A percentile compares a stretch with the other conserved stretches of the same genome.
Evolutionary conservation across 30 jellyfish, hydroid and myxozoan species (phyloP).

Genomic region (Morbakka virulenta): DNA sequence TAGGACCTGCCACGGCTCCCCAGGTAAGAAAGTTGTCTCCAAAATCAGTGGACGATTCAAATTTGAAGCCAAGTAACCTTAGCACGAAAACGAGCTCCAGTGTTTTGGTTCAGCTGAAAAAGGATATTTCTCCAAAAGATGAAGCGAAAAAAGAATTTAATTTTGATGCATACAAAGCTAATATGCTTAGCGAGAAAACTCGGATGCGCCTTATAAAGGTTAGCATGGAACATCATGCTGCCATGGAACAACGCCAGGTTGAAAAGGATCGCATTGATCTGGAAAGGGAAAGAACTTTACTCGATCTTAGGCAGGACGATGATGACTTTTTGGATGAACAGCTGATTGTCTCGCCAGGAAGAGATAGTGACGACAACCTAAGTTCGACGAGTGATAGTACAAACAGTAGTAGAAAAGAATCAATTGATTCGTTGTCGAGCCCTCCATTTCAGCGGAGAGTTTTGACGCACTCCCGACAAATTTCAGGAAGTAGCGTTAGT

Average conservation of each 20-base stretch:
- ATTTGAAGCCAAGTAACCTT: conserved; percentile 16
- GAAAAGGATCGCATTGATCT: conserved; percentile 59
- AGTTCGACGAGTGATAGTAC: conserved; percentile 84
- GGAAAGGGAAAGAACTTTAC: conserved; percentile 56
- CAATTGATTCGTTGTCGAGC: conserved; percentile 86
- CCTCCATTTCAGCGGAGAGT: conserved; percentile 72
- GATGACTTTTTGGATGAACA: conserved; percentile 57
- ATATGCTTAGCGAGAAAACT: conserved; percentile 77
- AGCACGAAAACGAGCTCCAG: conserved; percentile 14
- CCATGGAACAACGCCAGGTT: conserved; percentile 66
- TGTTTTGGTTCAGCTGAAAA: conserved; percentile 44
- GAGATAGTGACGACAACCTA: conserved; percentile 73
- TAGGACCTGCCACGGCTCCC: conserved; percentile 35
- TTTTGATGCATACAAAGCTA: conserved; percentile 60
- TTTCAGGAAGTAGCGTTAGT: conserved; percentile 53
- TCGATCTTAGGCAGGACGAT: conserved; percentile 68
- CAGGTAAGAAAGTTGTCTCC: background rate
- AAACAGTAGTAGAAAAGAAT: conserved; percentile 84
- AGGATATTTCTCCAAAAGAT: conserved; percentile 53
- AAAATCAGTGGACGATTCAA: conserved; percentile 10
- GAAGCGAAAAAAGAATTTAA: conserved; percentile 29
- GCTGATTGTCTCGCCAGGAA: background rate
- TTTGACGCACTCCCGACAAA: conserved; percentile 25
- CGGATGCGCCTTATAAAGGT: conserved; percentile 66
- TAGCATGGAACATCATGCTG: conserved; percentile 75